Evolutionary conservation across 2,797 vertebrate species (phyloP).

Genomic region (Eupleurogrammus muticus): DNA sequence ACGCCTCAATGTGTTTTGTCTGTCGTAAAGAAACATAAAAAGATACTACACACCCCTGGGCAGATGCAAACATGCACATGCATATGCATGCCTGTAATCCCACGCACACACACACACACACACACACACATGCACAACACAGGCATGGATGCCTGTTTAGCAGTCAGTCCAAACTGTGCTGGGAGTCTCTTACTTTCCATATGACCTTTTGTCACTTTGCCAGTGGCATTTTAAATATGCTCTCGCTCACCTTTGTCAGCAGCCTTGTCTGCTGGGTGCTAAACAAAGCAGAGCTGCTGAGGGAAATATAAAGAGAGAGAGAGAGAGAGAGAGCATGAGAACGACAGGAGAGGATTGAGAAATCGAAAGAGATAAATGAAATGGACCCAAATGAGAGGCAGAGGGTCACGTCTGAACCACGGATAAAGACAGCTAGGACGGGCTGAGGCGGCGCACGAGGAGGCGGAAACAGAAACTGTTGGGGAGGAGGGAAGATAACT

Average conservation of each 20-base stretch:
- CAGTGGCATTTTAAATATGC: constrained; percentile 85
- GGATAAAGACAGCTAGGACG: constrained; percentile 35
- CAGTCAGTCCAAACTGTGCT: constrained; percentile 79
- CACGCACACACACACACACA: constrained; percentile 6
- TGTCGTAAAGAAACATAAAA: constrained; percentile 11
- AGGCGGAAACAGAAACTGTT: constrained; percentile 23
- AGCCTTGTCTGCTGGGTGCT: constrained; percentile 75
- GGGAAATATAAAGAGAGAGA: constrained; percentile 57
- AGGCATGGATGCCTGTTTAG: constrained; percentile 74
- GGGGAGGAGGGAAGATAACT: constrained; percentile 1
- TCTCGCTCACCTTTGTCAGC: constrained; percentile 79
- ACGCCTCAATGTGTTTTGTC: constrained; percentile 10
- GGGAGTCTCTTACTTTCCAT: constrained; percentile 83
- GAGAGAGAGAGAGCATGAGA: constrained; percentile 44
- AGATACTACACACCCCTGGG: constrained; percentile 10
- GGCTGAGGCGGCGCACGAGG: not conserved
- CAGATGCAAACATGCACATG: constrained; percentile 42
- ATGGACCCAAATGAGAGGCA: constrained; percentile 52
- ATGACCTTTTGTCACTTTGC: constrained; percentile 85
- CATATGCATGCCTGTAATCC: constrained; percentile 34
- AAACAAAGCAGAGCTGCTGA: constrained; percentile 73
- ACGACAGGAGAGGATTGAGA: constrained; percentile 31
- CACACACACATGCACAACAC: constrained; percentile 31
- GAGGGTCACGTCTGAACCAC: constrained; percentile 30
- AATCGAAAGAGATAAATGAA: constrained; percentile 59